Evolutionary conservation across 1,140 invertebrate species (phyloP), one percentile per base, ranked within the genome.

Genomic region (Homalodisca vitripennis): DNA sequence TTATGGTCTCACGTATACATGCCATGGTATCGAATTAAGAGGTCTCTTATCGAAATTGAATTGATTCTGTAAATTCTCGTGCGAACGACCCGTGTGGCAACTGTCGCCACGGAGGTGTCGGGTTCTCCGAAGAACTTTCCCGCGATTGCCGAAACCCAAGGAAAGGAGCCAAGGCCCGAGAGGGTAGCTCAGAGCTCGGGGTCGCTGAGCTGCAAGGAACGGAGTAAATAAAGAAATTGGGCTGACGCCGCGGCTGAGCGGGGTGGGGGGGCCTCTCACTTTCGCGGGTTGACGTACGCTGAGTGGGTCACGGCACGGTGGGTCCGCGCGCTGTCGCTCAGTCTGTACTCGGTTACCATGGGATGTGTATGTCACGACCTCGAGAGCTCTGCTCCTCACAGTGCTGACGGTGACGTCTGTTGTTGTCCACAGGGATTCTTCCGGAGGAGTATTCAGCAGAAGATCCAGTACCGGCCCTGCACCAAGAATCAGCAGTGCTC

Each of bases 401-500:
- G 51, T 66, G 29, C 24, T 60, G 55, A 60, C 26, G 31, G 48
- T 64, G 29, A 71, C 17, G 55, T 47, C 22, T 70, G n/a, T n/a
- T n/a, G 57, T 72, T 63, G 60, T 83, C 85, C 83, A 64, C 85
- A 92, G 91, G 91, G 90, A 66, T 92, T 92, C 82, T 92, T 92
- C 82, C 84, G 91, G 48, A 84, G 91, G 72, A 92, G 93, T 82
- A 98, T 98, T 79, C 96, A 98, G 83, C 95, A 98, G 85, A 98
- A 98, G 84, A 98, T 98, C 72, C 94, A 97, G 81, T 98, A 98
- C 84, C 87, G 96, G 75, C 95, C 95, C 32, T 98, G 96, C 84
- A 97, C 94, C 77, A 97, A 98, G 83, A 97, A 96, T 81, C 95
- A 98, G 80, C 94, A 98, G 85, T 98, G 96, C 84, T 92, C 93